A percentile compares a stretch with the other conserved stretches of the same genome.
phyloP scores from a whole-genome alignment of 2,113 vertebrate species.

The Tupaia chinensis region DNA sequence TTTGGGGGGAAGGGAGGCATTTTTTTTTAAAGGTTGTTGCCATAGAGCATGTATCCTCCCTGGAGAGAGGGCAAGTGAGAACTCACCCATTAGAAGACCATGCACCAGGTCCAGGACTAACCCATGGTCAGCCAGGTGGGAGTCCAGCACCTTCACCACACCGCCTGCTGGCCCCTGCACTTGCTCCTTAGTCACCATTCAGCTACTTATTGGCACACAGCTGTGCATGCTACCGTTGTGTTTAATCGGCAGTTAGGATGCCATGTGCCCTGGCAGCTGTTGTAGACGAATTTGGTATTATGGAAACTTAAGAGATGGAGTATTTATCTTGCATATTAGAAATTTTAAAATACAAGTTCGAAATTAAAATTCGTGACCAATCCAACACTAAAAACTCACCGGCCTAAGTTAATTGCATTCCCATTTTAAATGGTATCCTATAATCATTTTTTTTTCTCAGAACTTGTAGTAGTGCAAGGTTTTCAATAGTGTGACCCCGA shows the following conservation, averaged over 20 bases:
- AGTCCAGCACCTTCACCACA: too few relatives aligned
- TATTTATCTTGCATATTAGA: neutral
- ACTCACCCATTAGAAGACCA: too few relatives aligned
- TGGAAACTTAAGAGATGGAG: neutral
- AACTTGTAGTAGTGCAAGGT: neutral
- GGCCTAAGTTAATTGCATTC: neutral
- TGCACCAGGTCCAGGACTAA: too few relatives aligned
- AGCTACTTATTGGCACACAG: neutral
- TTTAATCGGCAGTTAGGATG: neutral
- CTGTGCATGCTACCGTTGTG: neutral
- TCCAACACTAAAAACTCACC: neutral
- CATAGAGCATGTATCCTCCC: too few relatives aligned
- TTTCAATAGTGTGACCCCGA: neutral
- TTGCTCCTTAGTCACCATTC: neutral
- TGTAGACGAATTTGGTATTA: neutral
- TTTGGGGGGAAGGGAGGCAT: neutral
- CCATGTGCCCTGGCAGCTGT: neutral
- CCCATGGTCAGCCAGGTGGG: too few relatives aligned
- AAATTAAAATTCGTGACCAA: constrained; percentile 1
- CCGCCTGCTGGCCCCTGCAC: too few relatives aligned
- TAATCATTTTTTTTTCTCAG: neutral
- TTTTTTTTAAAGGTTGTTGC: too few relatives aligned
- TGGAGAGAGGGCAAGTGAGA: too few relatives aligned
- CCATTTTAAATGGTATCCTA: neutral
- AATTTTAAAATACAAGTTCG: constrained; percentile 10